Evolutionary conservation across 1,140 invertebrate genomes (phyloP).

Genomic region (Anastrepha obliqua): DNA sequence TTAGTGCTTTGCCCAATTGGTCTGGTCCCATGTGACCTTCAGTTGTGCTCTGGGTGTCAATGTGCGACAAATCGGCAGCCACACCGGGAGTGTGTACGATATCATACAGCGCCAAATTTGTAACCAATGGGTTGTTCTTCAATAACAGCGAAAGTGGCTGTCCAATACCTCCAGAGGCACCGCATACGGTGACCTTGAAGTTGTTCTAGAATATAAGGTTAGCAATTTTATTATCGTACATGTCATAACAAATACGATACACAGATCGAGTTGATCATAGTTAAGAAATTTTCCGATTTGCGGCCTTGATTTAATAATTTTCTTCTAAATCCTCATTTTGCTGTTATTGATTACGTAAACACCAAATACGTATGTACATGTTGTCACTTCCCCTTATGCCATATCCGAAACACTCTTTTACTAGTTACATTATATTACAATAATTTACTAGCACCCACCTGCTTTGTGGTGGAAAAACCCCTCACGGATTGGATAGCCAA

Average conservation of each 20-base stretch:
- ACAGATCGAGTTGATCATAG: not conserved
- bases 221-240: slow-evolving; percentile 11
- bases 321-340: not conserved
- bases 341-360: slow-evolving; percentile 57
- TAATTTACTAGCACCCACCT: slow-evolving; percentile 62
- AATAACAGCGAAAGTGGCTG: slow-evolving; percentile 97
- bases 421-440: not conserved
- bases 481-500: slow-evolving; percentile 71
- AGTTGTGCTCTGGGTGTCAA: slow-evolving; percentile 91
- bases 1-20: slow-evolving; percentile 79
- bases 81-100: slow-evolving; percentile 98
- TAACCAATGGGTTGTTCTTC: slow-evolving; percentile 91
- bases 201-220: slow-evolving; percentile 64
- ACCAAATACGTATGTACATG: not conserved
- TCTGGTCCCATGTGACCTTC: slow-evolving; percentile 86
- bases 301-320: not conserved
- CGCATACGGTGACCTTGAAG: slow-evolving; percentile 95
- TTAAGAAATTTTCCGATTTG: not conserved
- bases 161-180: slow-evolving; percentile 97
- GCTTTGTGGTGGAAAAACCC: slow-evolving; percentile 69
- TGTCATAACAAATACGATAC: not conserved
- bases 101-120: slow-evolving; percentile 92
- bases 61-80: slow-evolving; percentile 98
- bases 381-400: not conserved
- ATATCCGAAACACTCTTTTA: not conserved